Evolutionary conservation across 1,140 invertebrate species (phyloP), one percentile per base, ranked within the genome.

Genomic region (Diplogasteroides magnus): DNA sequence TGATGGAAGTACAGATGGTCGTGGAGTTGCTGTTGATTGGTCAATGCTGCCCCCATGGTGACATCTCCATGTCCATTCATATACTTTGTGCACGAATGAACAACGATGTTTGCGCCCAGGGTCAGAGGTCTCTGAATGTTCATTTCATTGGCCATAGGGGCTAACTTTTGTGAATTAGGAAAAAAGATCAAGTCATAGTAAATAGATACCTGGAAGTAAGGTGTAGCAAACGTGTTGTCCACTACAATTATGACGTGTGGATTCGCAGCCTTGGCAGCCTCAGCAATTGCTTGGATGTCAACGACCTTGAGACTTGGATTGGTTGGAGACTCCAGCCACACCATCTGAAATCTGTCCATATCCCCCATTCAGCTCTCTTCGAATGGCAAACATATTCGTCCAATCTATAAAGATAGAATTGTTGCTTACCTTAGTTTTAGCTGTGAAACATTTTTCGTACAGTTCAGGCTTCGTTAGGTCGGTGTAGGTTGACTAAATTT

Each of bases 41-140:
- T 78, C 28, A 79, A 56, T 0, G 75, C 28, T 11, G 6, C 6
- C 19, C 37, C 37, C 37, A 48, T 48, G 37, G 23, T 23, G 15
- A 67, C 48, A 32, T 67, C 65, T 13, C 2, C 2, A 23, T 67
- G 65, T 15, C 65, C 65, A 23, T 61, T 67, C 2, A 67, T 28
- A 32, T 67, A 67, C 55, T 67, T 67, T 55, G 65, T 67, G 65
- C 14, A 19, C 65, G 65, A 67, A 65, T 77, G 74, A 48, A 80
- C 48, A 27, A 78, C 67, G 25, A 78, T 6, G 64, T 76, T 74
- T 26, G 68, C 82, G 74, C 72, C 83, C 19, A 86, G 84, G 79
- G 85, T 84, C 79, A 86, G 84, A 60, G 86, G 86, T 69, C 78
- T 74, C 83, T 86, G 85, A n/a, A n/a, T n/a, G n/a, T n/a, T n/a